Evolutionary conservation across 1,140 invertebrate species (phyloP).

Genomic region (Drosophila elegans): DNA sequence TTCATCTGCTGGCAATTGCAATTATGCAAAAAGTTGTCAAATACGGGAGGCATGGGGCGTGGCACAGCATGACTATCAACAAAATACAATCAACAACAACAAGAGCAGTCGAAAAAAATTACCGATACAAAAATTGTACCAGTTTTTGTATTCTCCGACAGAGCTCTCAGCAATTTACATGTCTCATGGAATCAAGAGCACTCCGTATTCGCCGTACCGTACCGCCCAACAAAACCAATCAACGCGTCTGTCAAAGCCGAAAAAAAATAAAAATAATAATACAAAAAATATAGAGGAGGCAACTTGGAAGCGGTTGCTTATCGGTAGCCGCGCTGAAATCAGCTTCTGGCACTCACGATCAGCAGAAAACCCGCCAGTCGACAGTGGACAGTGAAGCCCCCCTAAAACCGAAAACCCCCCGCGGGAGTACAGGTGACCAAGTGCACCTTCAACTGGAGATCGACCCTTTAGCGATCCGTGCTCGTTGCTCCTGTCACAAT

Average conservation of each 20-base stretch:
- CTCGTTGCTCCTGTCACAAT: conserved; percentile 83
- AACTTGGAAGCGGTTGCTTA: conserved; percentile 68
- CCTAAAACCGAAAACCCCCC: neutral
- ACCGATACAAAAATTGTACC: conserved; percentile 58
- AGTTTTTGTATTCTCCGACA: conserved; percentile 50
- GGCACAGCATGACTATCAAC: conserved; percentile 66
- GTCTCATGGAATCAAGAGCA: conserved; percentile 56
- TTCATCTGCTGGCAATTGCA: conserved; percentile 39
- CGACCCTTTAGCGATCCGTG: conserved; percentile 73
- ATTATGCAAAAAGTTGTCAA: conserved; percentile 82
- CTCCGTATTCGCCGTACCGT: conserved; percentile 10
- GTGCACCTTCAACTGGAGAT: conserved; percentile 20
- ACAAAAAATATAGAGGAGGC: conserved; percentile 4
- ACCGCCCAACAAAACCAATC: conserved; percentile 77
- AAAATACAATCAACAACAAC: conserved; percentile 66
- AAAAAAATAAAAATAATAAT: neutral
- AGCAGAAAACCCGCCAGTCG: conserved; percentile 27
- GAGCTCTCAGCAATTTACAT: conserved; percentile 78
- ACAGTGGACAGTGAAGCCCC: neutral
- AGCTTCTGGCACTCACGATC: conserved; percentile 84
- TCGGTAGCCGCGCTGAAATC: conserved; percentile 79
- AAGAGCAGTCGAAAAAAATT: conserved; percentile 29
- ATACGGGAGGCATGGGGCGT: conserved; percentile 51
- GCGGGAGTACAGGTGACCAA: conserved; percentile 17
- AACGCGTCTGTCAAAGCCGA: conserved; percentile 70